Conservation (phyloP, 92 coral and sea anemone species). For the Siderastrea radians region DNA sequence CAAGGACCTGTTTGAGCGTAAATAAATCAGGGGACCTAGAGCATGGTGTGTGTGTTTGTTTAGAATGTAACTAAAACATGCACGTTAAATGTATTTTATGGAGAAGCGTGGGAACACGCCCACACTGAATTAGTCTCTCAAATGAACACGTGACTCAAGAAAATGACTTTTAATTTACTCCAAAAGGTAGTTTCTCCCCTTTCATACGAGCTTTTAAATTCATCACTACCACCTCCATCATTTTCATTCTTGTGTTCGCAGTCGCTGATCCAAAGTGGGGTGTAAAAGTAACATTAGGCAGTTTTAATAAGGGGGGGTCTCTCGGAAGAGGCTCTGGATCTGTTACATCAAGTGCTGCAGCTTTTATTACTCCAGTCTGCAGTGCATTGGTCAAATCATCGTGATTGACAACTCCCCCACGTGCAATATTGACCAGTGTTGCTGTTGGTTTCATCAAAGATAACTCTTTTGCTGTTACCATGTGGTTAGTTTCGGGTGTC, state of each 20-base stretch:
- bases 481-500: constrained; percentile 71
- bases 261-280: constrained; percentile 85
- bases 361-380: constrained; percentile 75
- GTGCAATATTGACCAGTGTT: constrained; percentile 80
- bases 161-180: constrained; percentile 2
- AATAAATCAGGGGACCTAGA: no score
- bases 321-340: constrained; percentile 86
- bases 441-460: constrained; percentile 83
- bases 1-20: no score
- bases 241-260: constrained; percentile 57
- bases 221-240: constrained; percentile 65
- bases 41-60: no score
- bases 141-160: no score
- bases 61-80: no score
- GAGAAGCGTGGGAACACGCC: no score
- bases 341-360: constrained; percentile 84
- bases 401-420: constrained; percentile 84
- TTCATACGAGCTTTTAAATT: constrained; percentile 74
- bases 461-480: constrained; percentile 75
- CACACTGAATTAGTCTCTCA: no score
- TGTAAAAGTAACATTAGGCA: constrained; percentile 72
- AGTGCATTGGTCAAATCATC: constrained; percentile 81
- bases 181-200: constrained; percentile 61
- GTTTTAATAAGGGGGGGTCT: constrained; percentile 79
- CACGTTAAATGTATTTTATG: no score